Evolutionary conservation across 2,797 vertebrate genomes (phyloP).

Genomic region (Anguilla marmorata): DNA sequence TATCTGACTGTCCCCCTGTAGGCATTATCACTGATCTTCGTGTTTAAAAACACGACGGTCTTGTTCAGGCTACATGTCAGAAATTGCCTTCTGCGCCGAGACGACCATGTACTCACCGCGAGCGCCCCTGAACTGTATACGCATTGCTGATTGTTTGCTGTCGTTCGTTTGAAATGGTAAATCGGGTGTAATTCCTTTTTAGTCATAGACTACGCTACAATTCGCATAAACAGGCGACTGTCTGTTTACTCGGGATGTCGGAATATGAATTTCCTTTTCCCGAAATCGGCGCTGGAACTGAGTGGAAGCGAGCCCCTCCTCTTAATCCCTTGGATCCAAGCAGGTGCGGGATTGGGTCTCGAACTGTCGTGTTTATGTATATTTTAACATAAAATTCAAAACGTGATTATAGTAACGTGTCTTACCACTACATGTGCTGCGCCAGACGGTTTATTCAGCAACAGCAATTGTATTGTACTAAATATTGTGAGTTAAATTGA

Average conservation of each 20-base stretch:
- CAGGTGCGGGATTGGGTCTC: slow-evolving; percentile 24
- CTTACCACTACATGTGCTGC: background rate
- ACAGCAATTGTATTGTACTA: background rate
- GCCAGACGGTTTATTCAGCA: background rate
- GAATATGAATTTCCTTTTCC: background rate
- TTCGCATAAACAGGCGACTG: background rate
- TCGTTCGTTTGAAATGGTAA: background rate
- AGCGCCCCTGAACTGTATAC: background rate
- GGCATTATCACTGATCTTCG: background rate
- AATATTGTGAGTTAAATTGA: background rate
- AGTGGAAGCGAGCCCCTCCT: slow-evolving; percentile 27
- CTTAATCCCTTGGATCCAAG: slow-evolving; percentile 12
- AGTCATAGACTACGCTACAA: background rate
- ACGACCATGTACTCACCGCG: background rate
- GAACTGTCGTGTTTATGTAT: background rate
- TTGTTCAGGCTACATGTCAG: background rate
- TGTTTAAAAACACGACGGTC: background rate
- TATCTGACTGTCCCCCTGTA: background rate
- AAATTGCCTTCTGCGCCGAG: background rate
- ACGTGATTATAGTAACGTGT: background rate
- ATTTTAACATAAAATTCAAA: slow-evolving; percentile 4
- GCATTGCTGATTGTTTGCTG: background rate
- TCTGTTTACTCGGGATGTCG: background rate
- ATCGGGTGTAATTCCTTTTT: background rate
- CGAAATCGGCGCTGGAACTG: slow-evolving; percentile 14